Percentiles rank a stretch among this genome's conserved stretches.
These are phyloP conservation scores for Nothobranchius kuhntae DNA, from an alignment of 2,113 vertebrate genomes.

Conservation along the genomic window DNA sequence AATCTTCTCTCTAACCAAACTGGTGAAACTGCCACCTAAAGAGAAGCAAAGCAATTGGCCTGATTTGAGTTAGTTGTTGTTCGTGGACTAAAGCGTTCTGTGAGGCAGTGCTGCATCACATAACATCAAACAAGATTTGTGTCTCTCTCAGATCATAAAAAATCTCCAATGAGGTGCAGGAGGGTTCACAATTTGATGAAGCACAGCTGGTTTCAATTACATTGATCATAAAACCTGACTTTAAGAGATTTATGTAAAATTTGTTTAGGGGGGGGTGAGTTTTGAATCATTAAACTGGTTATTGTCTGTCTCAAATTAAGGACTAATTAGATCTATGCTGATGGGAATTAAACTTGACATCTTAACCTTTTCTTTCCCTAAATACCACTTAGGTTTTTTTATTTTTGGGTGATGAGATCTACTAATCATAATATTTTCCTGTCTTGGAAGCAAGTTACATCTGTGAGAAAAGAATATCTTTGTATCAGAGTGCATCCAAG, in stretches of 20 bases:
- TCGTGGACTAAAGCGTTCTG: constrained; percentile 3
- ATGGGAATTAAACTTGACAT: constrained; percentile 1
- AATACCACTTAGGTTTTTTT: neutral
- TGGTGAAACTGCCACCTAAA: constrained; percentile 32
- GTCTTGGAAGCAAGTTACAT: neutral
- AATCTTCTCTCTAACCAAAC: too few species aligned
- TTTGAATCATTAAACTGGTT: constrained; percentile 14
- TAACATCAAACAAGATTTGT: constrained; percentile 56
- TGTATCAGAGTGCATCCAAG: neutral
- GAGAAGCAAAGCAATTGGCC: constrained; percentile 37
- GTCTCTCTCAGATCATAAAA: constrained; percentile 59
- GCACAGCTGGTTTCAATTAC: constrained; percentile 44
- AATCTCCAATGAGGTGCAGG: constrained; percentile 50
- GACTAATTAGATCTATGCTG: constrained; percentile 6
- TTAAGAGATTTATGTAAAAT: neutral
- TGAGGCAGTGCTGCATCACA: constrained; percentile 34
- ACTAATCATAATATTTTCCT: neutral
- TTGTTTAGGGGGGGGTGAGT: too few species aligned
- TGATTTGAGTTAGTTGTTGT: constrained; percentile 50
- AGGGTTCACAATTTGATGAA: constrained; percentile 48
- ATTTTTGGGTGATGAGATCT: neutral
- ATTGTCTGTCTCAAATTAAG: neutral
- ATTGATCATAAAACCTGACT: constrained; percentile 32
- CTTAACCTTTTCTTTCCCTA: neutral
- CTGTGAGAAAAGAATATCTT: neutral